Conservation (phyloP, 2,113 vertebrate species). For the Phoxinus phoxinus region DNA sequence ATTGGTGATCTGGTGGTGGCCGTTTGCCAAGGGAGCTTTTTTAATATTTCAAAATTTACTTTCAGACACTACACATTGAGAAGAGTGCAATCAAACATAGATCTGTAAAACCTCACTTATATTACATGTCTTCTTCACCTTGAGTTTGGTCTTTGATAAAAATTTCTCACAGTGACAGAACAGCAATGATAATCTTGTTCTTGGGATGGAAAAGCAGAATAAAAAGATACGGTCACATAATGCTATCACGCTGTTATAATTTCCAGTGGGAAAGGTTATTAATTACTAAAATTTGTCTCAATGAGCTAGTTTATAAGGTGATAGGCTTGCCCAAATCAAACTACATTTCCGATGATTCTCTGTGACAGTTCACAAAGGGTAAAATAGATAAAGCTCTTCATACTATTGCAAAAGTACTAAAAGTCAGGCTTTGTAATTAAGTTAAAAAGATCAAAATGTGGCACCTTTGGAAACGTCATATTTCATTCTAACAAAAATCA, state of each 20-base stretch:
- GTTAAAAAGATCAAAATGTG: not conserved
- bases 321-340: not conserved
- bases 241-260: not conserved
- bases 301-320: not conserved
- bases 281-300: not conserved
- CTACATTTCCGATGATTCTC: not conserved
- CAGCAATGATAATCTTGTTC: not conserved
- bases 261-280: not conserved
- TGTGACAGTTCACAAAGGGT: not conserved
- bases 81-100: not conserved
- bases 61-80: not conserved
- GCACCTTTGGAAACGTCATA: not conserved
- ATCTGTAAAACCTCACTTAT: not conserved
- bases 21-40: not conserved
- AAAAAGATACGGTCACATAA: not conserved
- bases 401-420: not conserved
- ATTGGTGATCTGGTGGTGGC: not conserved
- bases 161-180: not conserved
- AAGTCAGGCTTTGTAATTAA: not conserved
- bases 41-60: constrained; percentile 22
- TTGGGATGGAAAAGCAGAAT: not conserved
- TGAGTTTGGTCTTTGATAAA: not conserved
- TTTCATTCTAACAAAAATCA: not conserved
- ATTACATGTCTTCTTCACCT: not conserved
- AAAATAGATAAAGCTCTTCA: not conserved